Conservation (phyloP, 2,113 vertebrate species). For the Vulpes vulpes region DNA sequence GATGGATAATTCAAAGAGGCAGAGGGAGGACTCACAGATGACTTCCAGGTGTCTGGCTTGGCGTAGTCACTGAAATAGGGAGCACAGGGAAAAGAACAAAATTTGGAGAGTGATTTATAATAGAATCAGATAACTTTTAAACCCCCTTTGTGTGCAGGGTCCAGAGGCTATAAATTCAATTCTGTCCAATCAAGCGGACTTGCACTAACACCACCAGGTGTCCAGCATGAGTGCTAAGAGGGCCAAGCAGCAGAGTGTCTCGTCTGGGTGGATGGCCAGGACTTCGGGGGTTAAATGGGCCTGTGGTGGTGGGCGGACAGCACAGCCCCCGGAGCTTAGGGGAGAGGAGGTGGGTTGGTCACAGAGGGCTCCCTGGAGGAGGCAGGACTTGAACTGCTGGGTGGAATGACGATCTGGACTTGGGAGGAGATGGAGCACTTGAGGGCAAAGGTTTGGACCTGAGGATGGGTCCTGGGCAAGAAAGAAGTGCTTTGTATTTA, state of each 20-base stretch:
- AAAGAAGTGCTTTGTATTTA: not conserved
- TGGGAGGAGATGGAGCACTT: not conserved
- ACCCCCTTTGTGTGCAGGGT: not conserved
- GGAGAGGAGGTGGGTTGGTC: not conserved
- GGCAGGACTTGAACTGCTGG: not conserved
- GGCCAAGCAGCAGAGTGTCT: not conserved
- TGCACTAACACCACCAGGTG: not conserved
- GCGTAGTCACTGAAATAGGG: not conserved
- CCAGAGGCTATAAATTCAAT: constrained; percentile 44
- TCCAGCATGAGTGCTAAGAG: not conserved
- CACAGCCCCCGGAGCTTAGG: not conserved
- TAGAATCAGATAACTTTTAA: not conserved
- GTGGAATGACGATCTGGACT: not conserved
- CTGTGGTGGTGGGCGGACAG: not conserved
- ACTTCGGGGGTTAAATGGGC: not conserved
- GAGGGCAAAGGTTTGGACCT: not conserved
- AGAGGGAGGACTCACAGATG: not conserved
- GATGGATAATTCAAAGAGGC: not conserved
- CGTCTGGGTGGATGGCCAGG: not conserved
- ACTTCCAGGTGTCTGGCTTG: not conserved
- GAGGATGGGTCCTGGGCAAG: not conserved
- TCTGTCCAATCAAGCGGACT: not conserved
- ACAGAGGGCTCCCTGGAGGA: not conserved
- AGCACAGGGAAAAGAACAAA: not conserved
- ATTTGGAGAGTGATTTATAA: not conserved